Base-by-base conservation (phyloP, 2,888 invertebrate species). In the Nipponacmea schrenckii region DNA sequence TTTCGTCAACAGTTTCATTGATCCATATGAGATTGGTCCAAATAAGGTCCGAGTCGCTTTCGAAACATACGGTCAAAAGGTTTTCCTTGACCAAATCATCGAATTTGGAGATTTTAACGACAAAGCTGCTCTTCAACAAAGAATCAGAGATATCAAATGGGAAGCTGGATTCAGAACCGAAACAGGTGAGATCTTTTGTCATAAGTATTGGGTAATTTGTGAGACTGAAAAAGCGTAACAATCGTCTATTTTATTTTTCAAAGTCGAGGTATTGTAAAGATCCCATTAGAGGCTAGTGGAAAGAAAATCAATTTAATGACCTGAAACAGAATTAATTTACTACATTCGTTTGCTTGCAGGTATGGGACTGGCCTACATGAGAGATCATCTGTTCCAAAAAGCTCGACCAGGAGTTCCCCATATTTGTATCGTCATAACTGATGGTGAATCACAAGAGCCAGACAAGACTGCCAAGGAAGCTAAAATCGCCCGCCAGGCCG, bases 1-100 rank as follows among this genome's bases (percentile, higher is more conserved):
- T 70, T 78, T 78, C 63, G 63, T 76, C 0, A 70, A 76, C 26
- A 70, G 74, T 62, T 76, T 78, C 31, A 67, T 76, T 4, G 64
- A 69, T 46, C 63, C 62, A 15, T 78, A 73, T 65, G 69, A 78
- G 46, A 74, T 78, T 44, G 72, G 70, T 1, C 75, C 69, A 2
- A 62, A 64, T 15, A 68, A 68, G 44, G 77, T 77, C 20, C 56
- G 24, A 56, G 56, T 56, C 8, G 56, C 56, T 24, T 24, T 56
- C 3, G 56, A 56, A 56, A 56, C 56, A 20, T 56, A 56, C 24
- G 56, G 20, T 14, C 20, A 56, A 24, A 56, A 14, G 24, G 56
- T 56, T 2, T 56, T 24, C 56, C 2, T 3, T 0, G 24, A 56
- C 2, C 20, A 56, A 24, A 24, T 56, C 7, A 56, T 56, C 24